phyloP scores from a whole-genome alignment of 2,797 vertebrate genomes.

The Sebastes cheni region DNA sequence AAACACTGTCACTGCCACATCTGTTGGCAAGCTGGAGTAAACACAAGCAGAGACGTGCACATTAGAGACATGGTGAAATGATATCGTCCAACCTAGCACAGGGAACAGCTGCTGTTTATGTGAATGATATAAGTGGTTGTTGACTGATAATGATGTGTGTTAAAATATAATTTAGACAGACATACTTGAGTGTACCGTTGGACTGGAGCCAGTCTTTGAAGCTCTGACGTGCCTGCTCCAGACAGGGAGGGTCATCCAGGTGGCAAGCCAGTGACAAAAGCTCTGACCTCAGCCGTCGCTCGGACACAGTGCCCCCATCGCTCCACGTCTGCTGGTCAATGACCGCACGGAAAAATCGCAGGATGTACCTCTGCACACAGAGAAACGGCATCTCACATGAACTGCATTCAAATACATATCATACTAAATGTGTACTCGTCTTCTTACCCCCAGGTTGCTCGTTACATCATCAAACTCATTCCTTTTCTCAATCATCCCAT shows the following conservation, averaged over 20 bases:
- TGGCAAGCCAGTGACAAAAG: slow-evolving; percentile 82
- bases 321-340: slow-evolving; percentile 84
- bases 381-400: slow-evolving; percentile 12
- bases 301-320: slow-evolving; percentile 75
- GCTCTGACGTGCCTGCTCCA: slow-evolving; percentile 68
- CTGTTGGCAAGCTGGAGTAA: slow-evolving; percentile 79
- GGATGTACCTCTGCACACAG: slow-evolving; percentile 76
- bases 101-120: background rate
- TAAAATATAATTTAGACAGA: slow-evolving; percentile 37
- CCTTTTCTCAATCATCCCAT: slow-evolving; percentile 75
- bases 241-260: slow-evolving; percentile 73
- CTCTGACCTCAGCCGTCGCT: slow-evolving; percentile 75
- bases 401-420: background rate
- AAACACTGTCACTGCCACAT: slow-evolving; percentile 80
- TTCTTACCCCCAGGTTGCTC: slow-evolving; percentile 77
- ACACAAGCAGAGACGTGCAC: slow-evolving; percentile 19
- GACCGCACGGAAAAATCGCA: slow-evolving; percentile 79
- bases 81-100: background rate
- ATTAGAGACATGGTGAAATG: slow-evolving; percentile 2
- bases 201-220: slow-evolving; percentile 80
- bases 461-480: slow-evolving; percentile 71
- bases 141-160: background rate
- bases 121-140: background rate
- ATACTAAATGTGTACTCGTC: background rate
- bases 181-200: slow-evolving; percentile 76